Percentiles rank a stretch among this genome's conserved stretches.
Evolutionary conservation across 2,888 invertebrate species (phyloP).

Genomic region (Aspidiotus destructor): DNA sequence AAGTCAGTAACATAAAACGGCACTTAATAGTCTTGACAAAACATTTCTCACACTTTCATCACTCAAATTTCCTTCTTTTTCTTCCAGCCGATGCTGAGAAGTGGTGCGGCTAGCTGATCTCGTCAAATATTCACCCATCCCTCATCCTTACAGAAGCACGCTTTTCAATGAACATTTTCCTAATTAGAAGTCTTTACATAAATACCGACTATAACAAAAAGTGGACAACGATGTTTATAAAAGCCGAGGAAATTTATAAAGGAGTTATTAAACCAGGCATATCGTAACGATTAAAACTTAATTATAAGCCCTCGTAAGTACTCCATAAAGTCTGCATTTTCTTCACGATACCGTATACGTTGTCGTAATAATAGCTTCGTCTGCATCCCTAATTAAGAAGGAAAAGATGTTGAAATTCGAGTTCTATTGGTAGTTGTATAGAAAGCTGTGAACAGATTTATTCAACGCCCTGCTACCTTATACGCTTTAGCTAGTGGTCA

Average conservation of each 20-base stretch:
- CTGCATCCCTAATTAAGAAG: constrained; percentile 22
- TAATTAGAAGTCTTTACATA: no score
- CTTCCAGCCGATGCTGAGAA: no score
- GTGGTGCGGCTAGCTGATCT: no score
- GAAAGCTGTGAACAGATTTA: constrained; percentile 27
- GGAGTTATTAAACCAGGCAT: constrained; percentile 20
- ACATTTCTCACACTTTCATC: no score
- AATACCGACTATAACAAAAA: neutral
- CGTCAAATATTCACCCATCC: no score
- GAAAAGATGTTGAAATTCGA: constrained; percentile 16
- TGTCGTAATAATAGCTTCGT: constrained; percentile 11
- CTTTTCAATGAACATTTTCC: no score
- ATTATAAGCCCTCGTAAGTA: constrained; percentile 24
- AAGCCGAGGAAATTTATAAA: constrained; percentile 7
- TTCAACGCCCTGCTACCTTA: constrained; percentile 5
- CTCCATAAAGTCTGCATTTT: constrained; percentile 15
- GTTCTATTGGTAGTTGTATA: constrained; percentile 21
- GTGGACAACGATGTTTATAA: constrained; percentile 1
- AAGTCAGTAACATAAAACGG: no score
- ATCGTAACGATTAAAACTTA: constrained; percentile 29
- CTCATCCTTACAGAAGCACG: no score
- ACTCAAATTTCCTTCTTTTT: no score
- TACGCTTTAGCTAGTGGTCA: neutral
- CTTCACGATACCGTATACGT: constrained; percentile 14
- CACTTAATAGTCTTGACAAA: no score